These are phyloP conservation scores for Ciconia maguari DNA, from an alignment of 2,113 vertebrate species.

Conservation along the genomic window DNA sequence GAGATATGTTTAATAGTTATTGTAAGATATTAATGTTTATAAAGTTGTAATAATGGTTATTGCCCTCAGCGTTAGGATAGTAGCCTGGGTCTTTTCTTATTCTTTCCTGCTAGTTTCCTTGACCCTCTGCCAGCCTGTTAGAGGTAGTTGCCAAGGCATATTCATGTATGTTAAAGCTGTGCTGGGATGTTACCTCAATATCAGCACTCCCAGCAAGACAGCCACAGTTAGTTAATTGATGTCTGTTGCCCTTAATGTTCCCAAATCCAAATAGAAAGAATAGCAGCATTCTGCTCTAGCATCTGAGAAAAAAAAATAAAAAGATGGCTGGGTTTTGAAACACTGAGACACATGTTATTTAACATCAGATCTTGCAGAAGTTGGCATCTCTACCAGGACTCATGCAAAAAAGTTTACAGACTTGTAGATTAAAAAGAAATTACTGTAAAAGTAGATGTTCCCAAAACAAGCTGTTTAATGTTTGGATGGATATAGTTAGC, in stretches of 20 bases:
- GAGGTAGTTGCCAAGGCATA: not conserved
- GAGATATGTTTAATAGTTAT: not conserved
- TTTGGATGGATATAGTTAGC: not conserved
- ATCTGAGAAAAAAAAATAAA: not conserved
- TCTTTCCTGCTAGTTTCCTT: not conserved
- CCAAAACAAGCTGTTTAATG: not conserved
- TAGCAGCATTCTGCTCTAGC: not conserved
- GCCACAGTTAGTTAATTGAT: not conserved
- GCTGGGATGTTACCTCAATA: not conserved
- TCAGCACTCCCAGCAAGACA: not conserved
- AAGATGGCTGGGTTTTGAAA: not conserved
- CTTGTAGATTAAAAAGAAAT: not conserved
- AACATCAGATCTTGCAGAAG: not conserved
- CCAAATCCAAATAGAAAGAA: not conserved
- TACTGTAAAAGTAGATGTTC: not conserved
- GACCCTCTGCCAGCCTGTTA: not conserved
- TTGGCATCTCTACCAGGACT: not conserved
- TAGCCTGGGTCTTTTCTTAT: not conserved
- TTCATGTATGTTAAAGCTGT: not conserved
- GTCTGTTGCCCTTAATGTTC: not conserved
- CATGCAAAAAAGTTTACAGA: rapidly evolving
- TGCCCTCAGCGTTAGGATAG: not conserved
- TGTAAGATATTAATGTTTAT: not conserved
- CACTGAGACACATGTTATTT: rapidly evolving
- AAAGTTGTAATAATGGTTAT: not conserved